These are phyloP conservation scores for Stegophylla sp. DNA, from an alignment of 2,888 invertebrate genomes.

Conservation along the genomic window DNA sequence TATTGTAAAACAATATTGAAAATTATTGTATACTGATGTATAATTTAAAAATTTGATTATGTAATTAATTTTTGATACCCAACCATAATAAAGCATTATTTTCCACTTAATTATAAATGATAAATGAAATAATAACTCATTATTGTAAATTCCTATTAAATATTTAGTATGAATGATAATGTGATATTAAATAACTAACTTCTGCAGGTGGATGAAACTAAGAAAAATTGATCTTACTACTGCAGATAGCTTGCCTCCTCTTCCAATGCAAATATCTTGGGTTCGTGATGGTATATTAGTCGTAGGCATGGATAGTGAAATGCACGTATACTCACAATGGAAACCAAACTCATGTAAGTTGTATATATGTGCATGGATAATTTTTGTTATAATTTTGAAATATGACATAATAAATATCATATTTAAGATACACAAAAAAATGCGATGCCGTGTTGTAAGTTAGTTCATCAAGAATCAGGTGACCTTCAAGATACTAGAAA, in stretches of 20 bases:
- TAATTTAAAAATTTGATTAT: too few relatives aligned
- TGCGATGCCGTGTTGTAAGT: conserved; percentile 39
- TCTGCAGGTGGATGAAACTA: conserved; percentile 86
- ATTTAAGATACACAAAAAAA: conserved; percentile 34
- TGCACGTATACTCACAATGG: conserved; percentile 99
- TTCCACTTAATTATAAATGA: too few relatives aligned
- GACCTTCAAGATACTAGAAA: conserved; percentile 78
- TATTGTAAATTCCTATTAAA: too few relatives aligned
- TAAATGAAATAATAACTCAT: too few relatives aligned
- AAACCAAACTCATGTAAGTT: conserved; percentile 72
- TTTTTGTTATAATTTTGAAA: background rate
- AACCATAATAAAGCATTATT: too few relatives aligned
- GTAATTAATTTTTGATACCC: too few relatives aligned
- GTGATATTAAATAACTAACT: background rate
- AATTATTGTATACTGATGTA: too few relatives aligned
- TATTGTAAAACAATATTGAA: background rate
- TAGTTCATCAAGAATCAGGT: conserved; percentile 69
- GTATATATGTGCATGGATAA: background rate
- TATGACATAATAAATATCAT: conserved; percentile 5
- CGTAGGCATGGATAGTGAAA: conserved; percentile 99
- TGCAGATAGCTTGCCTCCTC: conserved; percentile 92
- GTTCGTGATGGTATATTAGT: conserved; percentile 96
- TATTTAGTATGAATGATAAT: too few relatives aligned
- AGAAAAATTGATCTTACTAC: conserved; percentile 88
- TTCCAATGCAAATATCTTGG: conserved; percentile 99